Evolutionary conservation across 2,113 vertebrate species (phyloP), one percentile per base, ranked within the genome.

Genomic region (Hippocampus abdominalis): DNA sequence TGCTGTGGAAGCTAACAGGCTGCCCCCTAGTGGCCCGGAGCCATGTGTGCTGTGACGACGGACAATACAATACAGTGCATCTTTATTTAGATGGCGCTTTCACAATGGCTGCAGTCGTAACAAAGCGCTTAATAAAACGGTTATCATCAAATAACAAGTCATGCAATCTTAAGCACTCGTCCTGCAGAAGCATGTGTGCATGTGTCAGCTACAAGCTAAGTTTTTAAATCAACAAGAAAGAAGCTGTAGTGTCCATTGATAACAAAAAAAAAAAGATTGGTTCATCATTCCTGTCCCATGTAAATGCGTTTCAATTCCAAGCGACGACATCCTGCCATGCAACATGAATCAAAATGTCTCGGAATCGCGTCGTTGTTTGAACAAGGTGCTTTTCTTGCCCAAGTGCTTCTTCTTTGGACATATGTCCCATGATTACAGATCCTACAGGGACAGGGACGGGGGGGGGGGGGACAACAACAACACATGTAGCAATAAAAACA

Each of bases 21-120:
- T 79, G 66, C 83, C 84, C 86, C 65, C 87, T 72, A 70, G 84
- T 88, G 87, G 86, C 59, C 62, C 23, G 61, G 54, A 73, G 77
- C n/a, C 72, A 73, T 61, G 56, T 65, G 69, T 69, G 65, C 67
- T 61, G 64, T 36, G 53, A 74, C 16, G 27, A 57, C 54, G 27
- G 54, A 57, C 25, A 12, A 15, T 3, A 13, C 25, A 1, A 12
- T n/a, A 25, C 15, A 11, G 1, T 27, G 13, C 3, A 3, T 8
- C 15, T 15, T 15, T 16, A 46, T 16, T 46, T 3, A 10, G 3
- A 44, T 13, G 10, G 42, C 32, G 32, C 32, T 36, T 36, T 36
- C 32, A 36, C 32, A 36, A 6, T 5, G 7, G 32, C 32, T 36
- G 32, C 32, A 36, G 32, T 5, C 32, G 0, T 36, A 5, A 36